Base-by-base conservation (phyloP, 1,140 invertebrate species). In the Meloidogyne exigua region DNA sequence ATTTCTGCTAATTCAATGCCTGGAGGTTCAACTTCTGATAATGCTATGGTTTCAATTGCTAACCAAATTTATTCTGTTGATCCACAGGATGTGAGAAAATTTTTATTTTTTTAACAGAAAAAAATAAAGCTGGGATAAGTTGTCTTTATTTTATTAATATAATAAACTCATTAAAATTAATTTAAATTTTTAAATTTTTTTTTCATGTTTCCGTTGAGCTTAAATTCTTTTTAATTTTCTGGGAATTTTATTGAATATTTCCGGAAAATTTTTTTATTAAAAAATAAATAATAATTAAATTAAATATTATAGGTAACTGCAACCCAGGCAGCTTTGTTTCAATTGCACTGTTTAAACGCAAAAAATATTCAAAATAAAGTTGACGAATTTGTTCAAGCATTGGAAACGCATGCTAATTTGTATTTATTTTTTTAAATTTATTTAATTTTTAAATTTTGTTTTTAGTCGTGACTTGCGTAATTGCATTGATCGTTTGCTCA, bases 301-400 rank as follows among this genome's bases (percentile, higher is more conserved):
- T 36, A 74, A 11, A 72, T 21, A n/a, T n/a, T n/a, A 15, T 18
- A 78, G 66, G 32, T 62, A 28, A 74, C 79, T 13, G 81, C 79
- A 26, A 39, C 80, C n/a, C 49, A 57, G 21, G 49, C 49, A 65
- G 79, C 63, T 66, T 80, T 21, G 70, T 57, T 80, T 64, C 65
- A 76, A 44, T 68, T 80, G 12, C 81, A 80, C 23, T 80, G 80
- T 71, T 49, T 82, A n/a, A 80, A 80, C 32, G 71, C 80, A 28
- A 69, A 72, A 68, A 79, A 71, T 25, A 79, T 80, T 10, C 68
- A 73, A 23, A 74, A 80, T 12, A 82, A 82, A 67, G 80, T 82
- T 39, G 76, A 66, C 25, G 80, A 82, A 32, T 80, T 80, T 32
- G 49, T 80, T 25, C 82, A 80, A 23, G 62, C 76, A 21, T 42